A percentile compares a stretch with the other conserved stretches of the same genome.
These are phyloP conservation scores for Rhynchophorus ferrugineus DNA, from an alignment of 1,140 invertebrate species.

Conservation along the genomic window DNA sequence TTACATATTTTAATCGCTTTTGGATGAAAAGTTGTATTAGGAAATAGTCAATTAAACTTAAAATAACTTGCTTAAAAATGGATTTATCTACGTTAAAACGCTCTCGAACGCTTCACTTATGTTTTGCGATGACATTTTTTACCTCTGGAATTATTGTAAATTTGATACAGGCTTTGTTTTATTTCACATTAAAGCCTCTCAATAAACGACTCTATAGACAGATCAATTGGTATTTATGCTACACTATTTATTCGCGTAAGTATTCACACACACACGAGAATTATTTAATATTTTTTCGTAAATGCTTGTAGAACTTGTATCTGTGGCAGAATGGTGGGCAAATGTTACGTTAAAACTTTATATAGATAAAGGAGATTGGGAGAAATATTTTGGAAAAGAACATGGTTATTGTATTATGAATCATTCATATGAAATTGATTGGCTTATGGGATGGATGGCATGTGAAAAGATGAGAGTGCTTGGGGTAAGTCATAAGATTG, in stretches of 20 bases:
- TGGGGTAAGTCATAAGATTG: constrained; percentile 54
- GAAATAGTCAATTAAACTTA: no score
- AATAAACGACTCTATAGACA: constrained; percentile 74
- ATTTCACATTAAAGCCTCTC: constrained; percentile 63
- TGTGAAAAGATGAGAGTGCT: constrained; percentile 68
- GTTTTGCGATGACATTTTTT: constrained; percentile 84
- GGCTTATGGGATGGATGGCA: constrained; percentile 84
- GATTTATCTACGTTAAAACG: constrained; percentile 44
- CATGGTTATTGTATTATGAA: constrained; percentile 90
- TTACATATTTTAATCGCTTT: no score
- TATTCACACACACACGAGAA: constrained; percentile 33
- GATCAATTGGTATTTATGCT: constrained; percentile 86
- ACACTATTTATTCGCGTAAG: constrained; percentile 87
- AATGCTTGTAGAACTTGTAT: constrained; percentile 71
- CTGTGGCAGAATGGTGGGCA: constrained; percentile 90
- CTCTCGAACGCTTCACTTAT: constrained; percentile 61
- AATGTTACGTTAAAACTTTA: constrained; percentile 65
- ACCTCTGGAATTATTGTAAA: constrained; percentile 83
- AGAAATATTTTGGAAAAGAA: constrained; percentile 77
- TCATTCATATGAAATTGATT: constrained; percentile 93
- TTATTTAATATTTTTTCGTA: constrained; percentile 5
- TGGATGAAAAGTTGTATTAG: no score
- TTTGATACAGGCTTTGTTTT: constrained; percentile 70
- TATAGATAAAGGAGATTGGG: constrained; percentile 68
- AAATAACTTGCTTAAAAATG: no score